Base-by-base conservation (phyloP, 2,797 vertebrate genomes). In the Streptopelia turtur region DNA sequence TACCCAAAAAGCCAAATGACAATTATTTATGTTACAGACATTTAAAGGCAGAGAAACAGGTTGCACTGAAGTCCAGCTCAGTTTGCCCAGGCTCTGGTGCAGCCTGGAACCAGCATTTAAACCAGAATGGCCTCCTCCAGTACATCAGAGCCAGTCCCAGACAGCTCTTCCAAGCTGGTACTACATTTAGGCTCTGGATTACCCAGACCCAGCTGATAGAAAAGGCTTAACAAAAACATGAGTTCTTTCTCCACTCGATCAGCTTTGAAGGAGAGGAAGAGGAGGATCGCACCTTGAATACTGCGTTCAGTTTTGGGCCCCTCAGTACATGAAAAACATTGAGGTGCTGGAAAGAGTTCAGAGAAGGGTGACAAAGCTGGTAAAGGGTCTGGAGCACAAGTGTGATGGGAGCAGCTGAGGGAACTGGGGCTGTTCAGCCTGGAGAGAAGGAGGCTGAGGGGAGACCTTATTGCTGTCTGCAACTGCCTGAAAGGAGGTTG, bases 61-160 rank as follows among this genome's bases (percentile, higher is more conserved):
- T 2, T 24, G 59, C 13, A 12, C 70, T 50, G 55, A 64, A 37
- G 49, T 3, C 50, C 3, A 15, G 45, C 13, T 60, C 18, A 9
- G 27, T 33, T 75, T 81, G 27, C 37, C 30, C 53, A 56, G 77
- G 76, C 49, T 72, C 41, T 53, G 16, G 41, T 11, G 71, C 63
- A 37, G 75, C 53, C 30, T 9, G 3, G 14, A 43, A 21, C 6
- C 0, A 12, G 27, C 43, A n/a, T 8, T 22, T 10, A 5, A 59
- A 47, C 9, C 10, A 3, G 24, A 0, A 0, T 18, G 60, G 8
- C 23, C 30, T 70, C 11, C 35, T 39, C 53, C 71, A 21, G 3
- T 0, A 1, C 0, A 1, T 11, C 65, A 68, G 8, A 66, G 11
- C 39, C 82, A 37, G 63, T 74, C 18, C 39, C 35, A 23, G 43